Evolutionary conservation across 2,797 vertebrate species (phyloP).

Genomic region (Peromyscus nudipes): DNA sequence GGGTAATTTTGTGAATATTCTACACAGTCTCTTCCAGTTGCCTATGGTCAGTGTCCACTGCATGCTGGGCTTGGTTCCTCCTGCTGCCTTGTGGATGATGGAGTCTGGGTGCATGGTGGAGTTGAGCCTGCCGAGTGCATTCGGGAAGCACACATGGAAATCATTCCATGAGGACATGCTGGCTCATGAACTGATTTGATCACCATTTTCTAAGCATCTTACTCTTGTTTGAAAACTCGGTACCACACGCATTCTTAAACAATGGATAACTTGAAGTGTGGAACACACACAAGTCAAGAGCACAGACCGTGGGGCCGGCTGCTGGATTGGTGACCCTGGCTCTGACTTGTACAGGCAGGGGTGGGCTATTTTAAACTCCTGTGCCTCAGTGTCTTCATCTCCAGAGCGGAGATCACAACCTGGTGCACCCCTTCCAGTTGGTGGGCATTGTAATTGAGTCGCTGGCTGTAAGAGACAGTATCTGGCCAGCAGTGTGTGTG

Average conservation of each 20-base stretch:
- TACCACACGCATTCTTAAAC: background rate
- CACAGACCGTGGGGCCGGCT: background rate
- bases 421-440: rapidly evolving
- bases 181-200: slow-evolving; percentile 3
- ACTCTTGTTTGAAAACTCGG: background rate
- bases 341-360: background rate
- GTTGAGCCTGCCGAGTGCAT: background rate
- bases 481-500: rapidly evolving
- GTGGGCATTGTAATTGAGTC: no score
- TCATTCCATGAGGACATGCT: background rate
- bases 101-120: background rate
- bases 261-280: background rate
- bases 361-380: background rate
- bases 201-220: background rate
- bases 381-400: slow-evolving; percentile 11
- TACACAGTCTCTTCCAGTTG: background rate
- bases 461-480: rapidly evolving
- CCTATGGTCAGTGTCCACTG: background rate
- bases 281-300: background rate
- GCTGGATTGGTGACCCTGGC: background rate
- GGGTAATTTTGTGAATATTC: background rate
- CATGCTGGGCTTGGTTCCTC: background rate
- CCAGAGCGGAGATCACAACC: background rate
- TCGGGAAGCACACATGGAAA: background rate
- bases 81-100: rapidly evolving